A percentile compares a stretch with the other conserved stretches of the same genome.
These are phyloP conservation scores for Himalopsyche anomala DNA, from an alignment of 2,888 invertebrate species.

Conservation along the genomic window DNA sequence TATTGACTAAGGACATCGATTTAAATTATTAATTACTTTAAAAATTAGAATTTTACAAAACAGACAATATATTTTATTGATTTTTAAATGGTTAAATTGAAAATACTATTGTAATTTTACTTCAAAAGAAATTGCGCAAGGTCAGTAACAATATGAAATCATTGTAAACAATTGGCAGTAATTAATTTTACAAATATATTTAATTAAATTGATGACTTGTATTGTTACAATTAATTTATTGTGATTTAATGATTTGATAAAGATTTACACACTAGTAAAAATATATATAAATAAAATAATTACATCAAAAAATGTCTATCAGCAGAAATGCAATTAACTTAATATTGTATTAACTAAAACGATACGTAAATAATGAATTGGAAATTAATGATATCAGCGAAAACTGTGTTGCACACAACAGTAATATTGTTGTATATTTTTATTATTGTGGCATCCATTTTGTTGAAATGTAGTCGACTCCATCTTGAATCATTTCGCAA, in stretches of 20 bases:
- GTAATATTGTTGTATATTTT: neutral
- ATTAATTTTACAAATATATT: neutral
- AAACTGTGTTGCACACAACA: slow-evolving; percentile 33
- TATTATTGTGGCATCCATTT: slow-evolving; percentile 47
- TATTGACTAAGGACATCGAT: slow-evolving; percentile 36
- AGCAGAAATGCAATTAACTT: slow-evolving; percentile 31
- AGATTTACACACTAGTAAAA: neutral
- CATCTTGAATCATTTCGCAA: slow-evolving; percentile 44
- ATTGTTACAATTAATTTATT: neutral
- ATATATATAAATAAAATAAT: neutral
- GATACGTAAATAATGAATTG: slow-evolving; percentile 15
- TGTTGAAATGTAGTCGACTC: slow-evolving; percentile 46
- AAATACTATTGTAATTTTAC: neutral
- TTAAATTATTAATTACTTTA: slow-evolving; percentile 10
- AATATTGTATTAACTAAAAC: slow-evolving; percentile 16
- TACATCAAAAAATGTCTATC: slow-evolving; percentile 28
- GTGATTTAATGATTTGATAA: neutral
- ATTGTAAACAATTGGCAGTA: neutral
- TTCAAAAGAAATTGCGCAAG: neutral
- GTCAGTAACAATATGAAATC: neutral
- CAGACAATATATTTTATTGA: neutral
- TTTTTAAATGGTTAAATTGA: neutral
- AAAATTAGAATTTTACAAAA: neutral
- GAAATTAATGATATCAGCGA: slow-evolving; percentile 14
- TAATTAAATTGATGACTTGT: neutral